Percentiles rank a stretch among this genome's conserved stretches.
Conservation (phyloP, 2,888 invertebrate species). For the Noctua comes region DNA sequence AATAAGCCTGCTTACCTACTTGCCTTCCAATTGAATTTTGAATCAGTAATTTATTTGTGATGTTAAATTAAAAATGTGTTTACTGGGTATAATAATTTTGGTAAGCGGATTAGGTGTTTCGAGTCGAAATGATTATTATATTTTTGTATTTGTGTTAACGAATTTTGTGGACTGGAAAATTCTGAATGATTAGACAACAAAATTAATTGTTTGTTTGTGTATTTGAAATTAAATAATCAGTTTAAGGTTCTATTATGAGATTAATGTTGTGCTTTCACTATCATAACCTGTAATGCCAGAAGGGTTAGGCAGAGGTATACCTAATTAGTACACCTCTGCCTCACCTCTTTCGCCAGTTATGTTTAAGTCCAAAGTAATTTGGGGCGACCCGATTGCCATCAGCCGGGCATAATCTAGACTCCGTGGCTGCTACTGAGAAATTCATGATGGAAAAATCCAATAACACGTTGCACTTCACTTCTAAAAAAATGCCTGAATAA, state of each 20-base stretch:
- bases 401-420: too few relatives aligned
- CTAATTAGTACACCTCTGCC: too few relatives aligned
- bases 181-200: neutral
- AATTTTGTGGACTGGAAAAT: slow-evolving; percentile 5
- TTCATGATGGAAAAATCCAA: too few relatives aligned
- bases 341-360: too few relatives aligned
- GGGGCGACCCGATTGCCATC: too few relatives aligned
- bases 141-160: slow-evolving; percentile 16
- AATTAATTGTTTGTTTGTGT: neutral
- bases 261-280: too few relatives aligned
- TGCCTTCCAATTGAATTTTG: slow-evolving; percentile 84
- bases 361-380: too few relatives aligned
- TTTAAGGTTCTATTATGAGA: neutral
- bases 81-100: slow-evolving; percentile 53
- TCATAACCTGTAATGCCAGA: too few relatives aligned
- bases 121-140: slow-evolving; percentile 36
- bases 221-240: neutral
- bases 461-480: too few relatives aligned
- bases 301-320: too few relatives aligned
- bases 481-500: too few relatives aligned
- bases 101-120: slow-evolving; percentile 21
- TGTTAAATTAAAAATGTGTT: slow-evolving; percentile 80
- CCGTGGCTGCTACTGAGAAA: too few relatives aligned
- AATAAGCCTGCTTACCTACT: slow-evolving; percentile 81
- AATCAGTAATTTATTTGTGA: slow-evolving; percentile 83